Evolutionary conservation across 2,797 vertebrate genomes (phyloP), one percentile per base, ranked within the genome.

Genomic region (Tauraco hartlaubi): DNA sequence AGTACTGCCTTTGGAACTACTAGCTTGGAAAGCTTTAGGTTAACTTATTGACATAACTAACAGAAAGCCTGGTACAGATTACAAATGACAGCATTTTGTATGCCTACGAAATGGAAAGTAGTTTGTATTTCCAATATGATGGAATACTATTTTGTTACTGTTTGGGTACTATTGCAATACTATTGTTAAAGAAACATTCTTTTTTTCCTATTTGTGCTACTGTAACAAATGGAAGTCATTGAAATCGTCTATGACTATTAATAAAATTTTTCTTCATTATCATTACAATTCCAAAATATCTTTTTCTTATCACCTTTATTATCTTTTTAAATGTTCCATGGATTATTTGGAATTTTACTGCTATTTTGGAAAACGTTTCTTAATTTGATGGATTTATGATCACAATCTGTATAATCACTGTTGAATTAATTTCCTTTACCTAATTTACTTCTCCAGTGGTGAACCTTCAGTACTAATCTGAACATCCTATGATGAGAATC

Each of bases 141-240:
- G 23, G 23, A 37, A 49, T 77, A 49, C 20, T 81, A 11, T 26
- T 76, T 71, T 67, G 16, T 71, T 90, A 48, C 21, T 69, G 1
- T 33, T 71, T 69, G 49, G 48, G 62, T 62, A 55, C 28, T 71
- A 11, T 69, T 63, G 20, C 10, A 43, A 35, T 58, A n/a, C 12
- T 64, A 10, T 74, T 59, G 46, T 71, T 78, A 76, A 66, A 68
- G 23, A 62, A 72, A 23, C 6, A 15, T 28, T 37, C 74, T 82
- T 67, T 52, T 66, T 63, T n/a, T 15, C 22, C 35, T 12, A 10
- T 72, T 86, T 62, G 22, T 61, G 16, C n/a, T 58, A 69, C 71
- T 75, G 21, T 93, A 82, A 79, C 59, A 79, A 79, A 88, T 89
- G 25, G 28, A 92, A 81, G 16, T 37, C 94, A 78, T 66, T 95